A percentile compares a stretch with the other conserved stretches of the same genome.
Evolutionary conservation across 35 echinoderm and acorn worm species (phyloP).

Genomic region (Amphiura filiformis): DNA sequence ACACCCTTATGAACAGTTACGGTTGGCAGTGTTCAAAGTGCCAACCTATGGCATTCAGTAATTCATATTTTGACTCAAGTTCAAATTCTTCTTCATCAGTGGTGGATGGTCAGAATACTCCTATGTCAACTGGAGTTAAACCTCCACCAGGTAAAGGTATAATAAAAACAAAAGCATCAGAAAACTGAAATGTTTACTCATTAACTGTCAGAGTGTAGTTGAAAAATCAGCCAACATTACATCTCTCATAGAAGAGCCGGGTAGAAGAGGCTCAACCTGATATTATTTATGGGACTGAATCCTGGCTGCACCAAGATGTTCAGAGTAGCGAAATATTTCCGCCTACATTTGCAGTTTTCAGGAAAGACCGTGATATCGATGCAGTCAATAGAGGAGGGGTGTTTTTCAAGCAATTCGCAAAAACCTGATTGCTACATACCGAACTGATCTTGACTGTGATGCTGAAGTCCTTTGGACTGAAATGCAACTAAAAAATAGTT

Average conservation of each 20-base stretch:
- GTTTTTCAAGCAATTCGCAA: slow-evolving; percentile 47
- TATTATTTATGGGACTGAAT: slow-evolving; percentile 49
- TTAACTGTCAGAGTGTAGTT: slow-evolving; percentile 46
- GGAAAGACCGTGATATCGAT: slow-evolving; percentile 32
- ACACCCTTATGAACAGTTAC: neutral
- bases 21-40: slow-evolving; percentile 1
- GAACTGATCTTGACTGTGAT: neutral
- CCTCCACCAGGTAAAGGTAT: neutral
- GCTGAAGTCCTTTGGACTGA: slow-evolving; percentile 13
- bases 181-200: slow-evolving; percentile 37
- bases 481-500: neutral
- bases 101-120: neutral
- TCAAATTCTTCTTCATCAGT: neutral
- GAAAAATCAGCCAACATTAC: slow-evolving; percentile 20
- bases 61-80: neutral
- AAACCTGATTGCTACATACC: slow-evolving; percentile 5
- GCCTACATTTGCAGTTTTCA: slow-evolving; percentile 9
- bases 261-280: slow-evolving; percentile 33
- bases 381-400: slow-evolving; percentile 1
- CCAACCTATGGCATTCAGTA: neutral
- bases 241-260: slow-evolving; percentile 29
- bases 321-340: slow-evolving; percentile 39
- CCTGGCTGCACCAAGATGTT: slow-evolving; percentile 52
- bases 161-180: neutral
- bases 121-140: neutral